Base-by-base conservation (phyloP, 2,113 vertebrate genomes). In the Rhea americana region DNA sequence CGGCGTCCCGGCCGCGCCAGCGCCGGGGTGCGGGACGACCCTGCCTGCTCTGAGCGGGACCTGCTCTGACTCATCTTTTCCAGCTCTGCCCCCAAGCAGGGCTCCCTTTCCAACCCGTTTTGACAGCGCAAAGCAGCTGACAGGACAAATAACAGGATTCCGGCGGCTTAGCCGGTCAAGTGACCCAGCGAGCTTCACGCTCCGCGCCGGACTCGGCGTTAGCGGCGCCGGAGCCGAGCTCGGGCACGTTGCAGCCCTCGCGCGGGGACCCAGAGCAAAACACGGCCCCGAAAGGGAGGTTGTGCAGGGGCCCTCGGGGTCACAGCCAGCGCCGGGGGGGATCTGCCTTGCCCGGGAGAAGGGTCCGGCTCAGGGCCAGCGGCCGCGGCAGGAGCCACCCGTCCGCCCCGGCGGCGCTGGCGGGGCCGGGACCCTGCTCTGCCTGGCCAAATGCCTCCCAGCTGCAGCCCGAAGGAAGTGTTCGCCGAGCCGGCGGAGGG, bases 391-490 rank as follows among this genome's bases (percentile, higher is more conserved):
- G 76, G n/a, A 66, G 4, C 7, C 30, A 7, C 39, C 68, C 55
- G 0, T 13, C 41, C 10, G 48, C 21, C 1, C 71, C 1, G 0
- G 70, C 50, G 39, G 80, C 0, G 0, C 48, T 43, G 55, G 28
- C 87, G 47, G 58, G 55, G 75, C 53, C 75, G 65, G 56, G 51
- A 55, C 83, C 83, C 41, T 6, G 32, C 63, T 45, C 35, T 13
- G 87, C 71, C 53, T 68, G 50, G 45, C 82, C 90, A 83, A 89
- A 93, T 17, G 22, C 20, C 4, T 70, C 94, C 92, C 93, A 91
- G 94, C 90, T 94, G 93, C 72, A 0, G 82, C 66, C 93, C 8
- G 71, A 41, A 80, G 71, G 95, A 90, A 96, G 88, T 43, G 7
- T 51, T 87, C 91, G 87, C 95, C 30, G 82, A 45, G 68, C 93